A percentile compares a stretch with the other conserved stretches of the same genome.
These are phyloP conservation scores for Plectropomus leopardus DNA, from an alignment of 2,113 vertebrate genomes.

Conservation along the genomic window DNA sequence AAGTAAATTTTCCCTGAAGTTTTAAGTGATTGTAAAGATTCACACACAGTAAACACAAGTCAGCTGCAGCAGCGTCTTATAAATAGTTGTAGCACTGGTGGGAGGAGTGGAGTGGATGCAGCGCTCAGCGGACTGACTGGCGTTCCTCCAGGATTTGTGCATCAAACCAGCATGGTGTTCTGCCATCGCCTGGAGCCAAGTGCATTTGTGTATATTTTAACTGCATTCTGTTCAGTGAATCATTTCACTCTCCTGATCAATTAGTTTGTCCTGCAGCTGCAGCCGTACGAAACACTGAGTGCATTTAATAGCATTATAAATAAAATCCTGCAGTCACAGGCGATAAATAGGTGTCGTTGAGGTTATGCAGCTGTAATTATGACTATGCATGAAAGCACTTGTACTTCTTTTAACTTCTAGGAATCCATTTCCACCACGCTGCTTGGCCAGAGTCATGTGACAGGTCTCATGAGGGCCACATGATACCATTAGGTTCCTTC, in stretches of 20 bases:
- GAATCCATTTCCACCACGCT: slow-evolving; percentile 7
- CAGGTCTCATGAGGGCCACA: slow-evolving; percentile 55
- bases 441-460: slow-evolving; percentile 49
- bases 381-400: neutral
- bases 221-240: neutral
- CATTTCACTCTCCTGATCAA: neutral
- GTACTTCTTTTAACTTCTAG: neutral
- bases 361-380: neutral
- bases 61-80: neutral
- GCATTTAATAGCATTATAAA: neutral
- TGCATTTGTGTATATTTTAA: slow-evolving; percentile 12
- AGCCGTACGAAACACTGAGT: neutral
- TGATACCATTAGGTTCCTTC: slow-evolving; percentile 40
- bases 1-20: neutral
- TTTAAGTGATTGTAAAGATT: slow-evolving; percentile 6
- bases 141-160: slow-evolving; percentile 17
- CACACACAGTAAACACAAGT: neutral
- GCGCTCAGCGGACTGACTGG: slow-evolving; percentile 1
- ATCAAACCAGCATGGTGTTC: neutral
- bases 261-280: slow-evolving; percentile 14
- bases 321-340: neutral
- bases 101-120: neutral
- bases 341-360: neutral
- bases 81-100: neutral
- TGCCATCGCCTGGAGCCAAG: neutral